Conservation (phyloP, 1,140 invertebrate species). For the Rhyzopertha dominica region DNA sequence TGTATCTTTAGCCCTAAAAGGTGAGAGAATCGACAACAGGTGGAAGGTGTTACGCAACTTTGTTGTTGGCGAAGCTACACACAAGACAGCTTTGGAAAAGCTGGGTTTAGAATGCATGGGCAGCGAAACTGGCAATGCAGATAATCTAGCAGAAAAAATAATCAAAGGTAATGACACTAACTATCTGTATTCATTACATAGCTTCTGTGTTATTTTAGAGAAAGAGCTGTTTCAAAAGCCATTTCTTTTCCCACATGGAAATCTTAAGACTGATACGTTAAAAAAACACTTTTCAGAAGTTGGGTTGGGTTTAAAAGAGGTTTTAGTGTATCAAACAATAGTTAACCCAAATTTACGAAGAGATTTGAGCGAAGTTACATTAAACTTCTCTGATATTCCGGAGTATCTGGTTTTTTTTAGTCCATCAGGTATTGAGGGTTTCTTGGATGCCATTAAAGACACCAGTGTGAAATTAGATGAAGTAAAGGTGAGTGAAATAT, state of each 20-base stretch:
- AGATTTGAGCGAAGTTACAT: slow-evolving; percentile 33
- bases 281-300: slow-evolving; percentile 34
- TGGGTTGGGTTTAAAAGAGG: slow-evolving; percentile 36
- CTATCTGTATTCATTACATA: background rate
- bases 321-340: slow-evolving; percentile 43
- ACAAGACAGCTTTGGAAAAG: slow-evolving; percentile 31
- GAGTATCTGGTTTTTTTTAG: slow-evolving; percentile 48
- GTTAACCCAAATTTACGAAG: slow-evolving; percentile 38
- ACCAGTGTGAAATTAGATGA: slow-evolving; percentile 21
- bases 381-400: slow-evolving; percentile 34
- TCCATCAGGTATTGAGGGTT: slow-evolving; percentile 44
- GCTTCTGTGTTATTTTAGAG: slow-evolving; percentile 24
- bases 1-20: slow-evolving; percentile 29
- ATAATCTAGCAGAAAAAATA: slow-evolving; percentile 44
- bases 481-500: slow-evolving; percentile 33
- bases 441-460: slow-evolving; percentile 30
- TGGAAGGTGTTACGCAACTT: slow-evolving; percentile 46
- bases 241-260: slow-evolving; percentile 48
- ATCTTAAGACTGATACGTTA: slow-evolving; percentile 46
- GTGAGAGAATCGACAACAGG: slow-evolving; percentile 18
- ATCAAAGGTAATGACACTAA: slow-evolving; percentile 36
- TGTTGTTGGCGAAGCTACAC: slow-evolving; percentile 47
- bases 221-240: slow-evolving; percentile 36
- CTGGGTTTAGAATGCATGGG: slow-evolving; percentile 40
- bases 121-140: slow-evolving; percentile 46